phyloP scores from a whole-genome alignment of 1,140 invertebrate species.

The Sarcophaga bullata region DNA sequence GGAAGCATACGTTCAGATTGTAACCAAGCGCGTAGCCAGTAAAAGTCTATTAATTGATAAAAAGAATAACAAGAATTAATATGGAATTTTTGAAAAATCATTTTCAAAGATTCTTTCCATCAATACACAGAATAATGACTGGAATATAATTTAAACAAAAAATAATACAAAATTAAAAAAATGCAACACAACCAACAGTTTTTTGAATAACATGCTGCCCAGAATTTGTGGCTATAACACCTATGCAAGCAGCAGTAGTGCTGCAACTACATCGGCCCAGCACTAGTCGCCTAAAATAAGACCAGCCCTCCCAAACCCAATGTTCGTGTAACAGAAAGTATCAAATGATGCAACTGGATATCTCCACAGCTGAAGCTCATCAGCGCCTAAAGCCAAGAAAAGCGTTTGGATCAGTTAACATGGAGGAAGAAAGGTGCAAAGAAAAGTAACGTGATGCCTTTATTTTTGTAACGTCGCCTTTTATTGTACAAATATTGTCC shows the following conservation, averaged over 20 bases:
- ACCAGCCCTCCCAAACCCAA: conserved; percentile 64
- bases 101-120: neutral
- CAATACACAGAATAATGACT: neutral
- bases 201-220: conserved; percentile 67
- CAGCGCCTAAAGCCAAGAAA: conserved; percentile 70
- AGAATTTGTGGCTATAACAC: conserved; percentile 59
- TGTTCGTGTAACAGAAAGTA: conserved; percentile 56
- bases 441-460: conserved; percentile 80
- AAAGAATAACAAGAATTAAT: neutral
- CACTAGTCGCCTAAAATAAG: conserved; percentile 67
- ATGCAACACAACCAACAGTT: conserved; percentile 43
- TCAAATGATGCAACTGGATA: conserved; percentile 44
- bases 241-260: conserved; percentile 55
- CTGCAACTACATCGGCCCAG: conserved; percentile 45
- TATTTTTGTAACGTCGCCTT: no score
- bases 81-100: conserved; percentile 36
- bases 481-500: no score
- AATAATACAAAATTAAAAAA: conserved; percentile 6
- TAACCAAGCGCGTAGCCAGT: neutral
- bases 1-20: conserved; percentile 22
- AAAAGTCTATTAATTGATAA: neutral
- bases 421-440: conserved; percentile 85
- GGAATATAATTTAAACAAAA: conserved; percentile 19
- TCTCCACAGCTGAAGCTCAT: conserved; percentile 45
- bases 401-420: conserved; percentile 78